Conservation (phyloP, 2,113 vertebrate genomes). For the Entelurus aequoreus region DNA sequence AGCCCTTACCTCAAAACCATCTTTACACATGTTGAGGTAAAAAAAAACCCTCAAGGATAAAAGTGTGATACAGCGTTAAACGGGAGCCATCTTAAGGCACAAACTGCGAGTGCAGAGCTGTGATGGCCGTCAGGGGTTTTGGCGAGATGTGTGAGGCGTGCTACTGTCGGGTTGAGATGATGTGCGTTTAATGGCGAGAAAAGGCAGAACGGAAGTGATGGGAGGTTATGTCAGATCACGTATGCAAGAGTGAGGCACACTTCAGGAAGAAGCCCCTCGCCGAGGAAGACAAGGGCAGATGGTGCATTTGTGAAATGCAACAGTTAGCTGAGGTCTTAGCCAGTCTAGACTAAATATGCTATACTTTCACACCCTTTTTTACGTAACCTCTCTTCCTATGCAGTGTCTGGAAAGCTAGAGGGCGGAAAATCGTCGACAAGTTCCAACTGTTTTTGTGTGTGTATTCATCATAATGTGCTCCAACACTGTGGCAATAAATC, state of each 20-base stretch:
- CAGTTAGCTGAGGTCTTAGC: conserved; percentile 44
- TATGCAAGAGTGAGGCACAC: conserved; percentile 28
- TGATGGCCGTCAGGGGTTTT: conserved; percentile 27
- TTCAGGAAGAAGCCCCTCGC: conserved; percentile 17
- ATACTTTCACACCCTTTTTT: conserved; percentile 22
- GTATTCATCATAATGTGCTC: conserved; percentile 1
- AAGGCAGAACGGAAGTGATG: conserved; percentile 14
- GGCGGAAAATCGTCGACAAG: neutral
- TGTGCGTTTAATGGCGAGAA: conserved; percentile 37
- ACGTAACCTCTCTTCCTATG: conserved; percentile 1
- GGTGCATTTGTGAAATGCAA: conserved; percentile 54
- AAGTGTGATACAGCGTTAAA: conserved; percentile 30
- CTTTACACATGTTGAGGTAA: neutral
- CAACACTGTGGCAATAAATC: conserved; percentile 9
- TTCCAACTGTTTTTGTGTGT: conserved; percentile 4
- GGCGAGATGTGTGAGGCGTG: conserved; percentile 6
- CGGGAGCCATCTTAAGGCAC: conserved; percentile 40
- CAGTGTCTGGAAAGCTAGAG: conserved; percentile 6
- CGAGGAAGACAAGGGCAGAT: conserved; percentile 52
- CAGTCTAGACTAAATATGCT: conserved; percentile 60
- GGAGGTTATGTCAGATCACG: conserved; percentile 21
- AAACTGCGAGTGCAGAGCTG: conserved; percentile 21
- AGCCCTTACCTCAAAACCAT: neutral
- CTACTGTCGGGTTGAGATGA: conserved; percentile 30
- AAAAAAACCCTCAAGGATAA: conserved; percentile 29